Conservation (phyloP, 2,797 vertebrate genomes). For the Notolabrus celidotus region DNA sequence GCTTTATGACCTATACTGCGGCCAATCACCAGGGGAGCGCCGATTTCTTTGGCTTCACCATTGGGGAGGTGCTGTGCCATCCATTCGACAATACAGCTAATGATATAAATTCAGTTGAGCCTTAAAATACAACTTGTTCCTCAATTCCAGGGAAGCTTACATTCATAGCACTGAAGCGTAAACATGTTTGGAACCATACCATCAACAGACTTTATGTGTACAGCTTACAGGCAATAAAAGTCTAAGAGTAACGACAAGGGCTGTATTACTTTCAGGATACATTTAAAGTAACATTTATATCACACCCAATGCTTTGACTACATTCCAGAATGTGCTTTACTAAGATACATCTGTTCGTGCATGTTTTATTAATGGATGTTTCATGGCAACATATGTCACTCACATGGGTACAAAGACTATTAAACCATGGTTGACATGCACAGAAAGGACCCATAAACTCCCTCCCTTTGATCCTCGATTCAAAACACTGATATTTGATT, state of each 20-base stretch:
- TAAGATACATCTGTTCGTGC: slow-evolving; percentile 14
- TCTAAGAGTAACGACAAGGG: neutral
- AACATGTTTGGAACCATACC: neutral
- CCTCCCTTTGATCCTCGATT: neutral
- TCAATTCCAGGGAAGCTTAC: neutral
- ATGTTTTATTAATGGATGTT: slow-evolving; percentile 45
- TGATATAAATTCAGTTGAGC: too few species aligned
- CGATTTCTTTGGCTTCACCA: too few species aligned
- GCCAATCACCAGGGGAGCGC: too few species aligned
- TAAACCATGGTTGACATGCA: slow-evolving; percentile 19
- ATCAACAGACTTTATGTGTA: neutral
- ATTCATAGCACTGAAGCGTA: neutral
- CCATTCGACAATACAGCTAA: too few species aligned
- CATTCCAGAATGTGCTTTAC: slow-evolving; percentile 25
- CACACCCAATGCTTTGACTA: slow-evolving; percentile 2
- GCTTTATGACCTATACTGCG: too few species aligned
- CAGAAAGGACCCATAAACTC: slow-evolving; percentile 7
- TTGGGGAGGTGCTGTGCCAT: too few species aligned
- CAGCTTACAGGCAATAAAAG: neutral
- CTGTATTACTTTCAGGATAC: neutral
- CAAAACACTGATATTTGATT: slow-evolving; percentile 27
- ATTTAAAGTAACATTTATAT: neutral
- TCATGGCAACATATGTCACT: slow-evolving; percentile 52
- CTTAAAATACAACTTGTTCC: too few species aligned
- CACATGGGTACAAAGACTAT: slow-evolving; percentile 10